These are phyloP conservation scores for Blastobasis lacticolella DNA, from an alignment of 2,888 invertebrate genomes.

Conservation along the genomic window DNA sequence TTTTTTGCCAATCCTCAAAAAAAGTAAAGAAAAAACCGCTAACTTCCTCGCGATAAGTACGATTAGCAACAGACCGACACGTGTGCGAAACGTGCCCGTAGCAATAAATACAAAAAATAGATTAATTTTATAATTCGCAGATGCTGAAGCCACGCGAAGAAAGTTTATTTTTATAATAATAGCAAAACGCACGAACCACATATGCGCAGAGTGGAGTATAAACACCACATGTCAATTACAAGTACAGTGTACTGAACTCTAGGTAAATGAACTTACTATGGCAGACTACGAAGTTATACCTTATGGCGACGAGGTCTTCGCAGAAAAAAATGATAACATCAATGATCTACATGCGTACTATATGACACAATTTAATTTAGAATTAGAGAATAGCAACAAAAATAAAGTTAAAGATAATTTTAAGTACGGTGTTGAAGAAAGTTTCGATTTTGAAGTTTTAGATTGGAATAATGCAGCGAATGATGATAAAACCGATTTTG, in stretches of 20 bases:
- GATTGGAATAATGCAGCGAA: conserved; percentile 37
- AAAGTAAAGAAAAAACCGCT: conserved; percentile 14
- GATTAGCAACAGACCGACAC: conserved; percentile 15
- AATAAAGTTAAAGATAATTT: conserved; percentile 47
- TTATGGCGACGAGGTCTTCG: conserved; percentile 52
- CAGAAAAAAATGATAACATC: conserved; percentile 47
- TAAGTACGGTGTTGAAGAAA: conserved; percentile 57
- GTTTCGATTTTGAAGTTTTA: conserved; percentile 60
- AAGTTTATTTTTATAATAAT: conserved; percentile 75
- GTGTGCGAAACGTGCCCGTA: conserved; percentile 32
- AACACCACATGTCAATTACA: conserved; percentile 61
- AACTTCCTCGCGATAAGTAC: conserved; percentile 20
- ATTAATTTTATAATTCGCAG: conserved; percentile 69
- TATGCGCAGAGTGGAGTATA: conserved; percentile 51
- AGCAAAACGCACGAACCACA: conserved; percentile 62
- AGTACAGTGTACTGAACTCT: conserved; percentile 23
- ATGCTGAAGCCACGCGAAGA: conserved; percentile 65
- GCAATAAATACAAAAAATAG: conserved; percentile 50
- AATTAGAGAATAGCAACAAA: conserved; percentile 57
- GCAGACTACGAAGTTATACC: conserved; percentile 59
- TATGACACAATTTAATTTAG: conserved; percentile 67
- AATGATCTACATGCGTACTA: conserved; percentile 67
- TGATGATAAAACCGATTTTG: conserved; percentile 41
- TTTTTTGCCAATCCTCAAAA: conserved; percentile 4
- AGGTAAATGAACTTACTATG: conserved; percentile 63